Conservation (phyloP, 2,113 vertebrate species). For the Scalopus aquaticus region DNA sequence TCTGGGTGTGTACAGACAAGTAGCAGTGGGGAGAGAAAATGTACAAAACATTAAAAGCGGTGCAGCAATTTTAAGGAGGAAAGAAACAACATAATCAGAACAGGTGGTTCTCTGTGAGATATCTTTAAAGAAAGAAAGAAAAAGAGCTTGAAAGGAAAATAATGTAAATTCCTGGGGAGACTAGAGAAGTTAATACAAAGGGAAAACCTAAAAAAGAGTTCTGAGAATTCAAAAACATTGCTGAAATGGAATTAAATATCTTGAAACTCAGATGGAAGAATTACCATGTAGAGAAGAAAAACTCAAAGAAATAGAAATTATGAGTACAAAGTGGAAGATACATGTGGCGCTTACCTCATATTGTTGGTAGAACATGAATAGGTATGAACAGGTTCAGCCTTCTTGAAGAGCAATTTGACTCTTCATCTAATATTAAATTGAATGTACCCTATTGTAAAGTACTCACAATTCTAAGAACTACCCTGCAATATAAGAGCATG, state of each 20-base stretch:
- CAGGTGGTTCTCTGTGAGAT: background rate
- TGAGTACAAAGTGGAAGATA: background rate
- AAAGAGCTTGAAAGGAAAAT: background rate
- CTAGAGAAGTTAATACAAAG: slow-evolving; percentile 11
- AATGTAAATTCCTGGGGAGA: background rate
- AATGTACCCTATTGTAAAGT: background rate
- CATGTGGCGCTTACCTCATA: background rate
- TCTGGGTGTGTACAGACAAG: background rate
- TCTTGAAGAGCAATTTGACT: slow-evolving; percentile 29
- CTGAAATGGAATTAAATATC: slow-evolving; percentile 7
- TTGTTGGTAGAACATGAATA: background rate
- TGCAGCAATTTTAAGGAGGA: background rate
- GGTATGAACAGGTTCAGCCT: background rate
- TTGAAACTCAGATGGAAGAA: background rate
- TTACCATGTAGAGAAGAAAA: slow-evolving; percentile 9
- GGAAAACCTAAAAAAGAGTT: slow-evolving; percentile 4
- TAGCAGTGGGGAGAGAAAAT: background rate
- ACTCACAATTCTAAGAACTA: slow-evolving; percentile 15
- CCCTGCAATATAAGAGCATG: background rate
- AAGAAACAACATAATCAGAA: background rate
- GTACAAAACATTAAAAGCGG: background rate
- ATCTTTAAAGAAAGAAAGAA: background rate
- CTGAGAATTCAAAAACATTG: slow-evolving; percentile 21
- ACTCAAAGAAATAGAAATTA: slow-evolving; percentile 14
- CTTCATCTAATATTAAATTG: background rate